Evolutionary conservation across 2,888 invertebrate genomes (phyloP), one percentile per base, ranked within the genome.

Genomic region (Drosophila neonasuta): DNA sequence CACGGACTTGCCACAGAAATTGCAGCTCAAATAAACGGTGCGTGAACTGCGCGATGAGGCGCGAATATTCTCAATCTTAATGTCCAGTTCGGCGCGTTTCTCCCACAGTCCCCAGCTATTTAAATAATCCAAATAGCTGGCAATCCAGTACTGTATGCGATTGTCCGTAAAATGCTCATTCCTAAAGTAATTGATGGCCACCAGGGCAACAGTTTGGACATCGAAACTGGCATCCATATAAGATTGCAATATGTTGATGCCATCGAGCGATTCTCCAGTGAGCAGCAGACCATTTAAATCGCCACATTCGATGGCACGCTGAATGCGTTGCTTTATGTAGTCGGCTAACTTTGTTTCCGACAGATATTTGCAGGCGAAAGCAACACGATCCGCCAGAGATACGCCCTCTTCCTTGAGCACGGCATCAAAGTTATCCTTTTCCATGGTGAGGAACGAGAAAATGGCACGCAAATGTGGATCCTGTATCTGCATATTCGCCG

Each of bases 1-100:
- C 75, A 98, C 96, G 71, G 96, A 96, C 92, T 98, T 98, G 54
- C 97, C 97, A 92, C 98, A 99, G 92, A 97, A 99, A 88, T 96
- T 97, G 91, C 99, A 99, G 5, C 97, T 95, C 61, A 98, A 94
- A 88, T 94, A 96, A 36, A 96, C 95, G 4, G 94, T 94, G 70
- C 93, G 93, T 0, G 93, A 91, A 13, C 94, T 94, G 75, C 93
- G 93, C 0, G 93, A 91, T 64, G 93, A 92, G 39, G 92, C 90
- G 3, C 88, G 87, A 9, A 88, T 80, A 74, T 93, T 92, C 84
- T 94, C 93, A 90, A 95, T 93, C 88, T 94, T 94, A 75, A 97
- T 96, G 91, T 98, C 98, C 89, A 98, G 95, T 86, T 96, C 94
- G 4, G 97, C 97, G 56, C 98, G 93, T 90, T 96, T 95, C 89